Conservation (phyloP, 1,140 invertebrate genomes). For the Micrasema minimum region DNA sequence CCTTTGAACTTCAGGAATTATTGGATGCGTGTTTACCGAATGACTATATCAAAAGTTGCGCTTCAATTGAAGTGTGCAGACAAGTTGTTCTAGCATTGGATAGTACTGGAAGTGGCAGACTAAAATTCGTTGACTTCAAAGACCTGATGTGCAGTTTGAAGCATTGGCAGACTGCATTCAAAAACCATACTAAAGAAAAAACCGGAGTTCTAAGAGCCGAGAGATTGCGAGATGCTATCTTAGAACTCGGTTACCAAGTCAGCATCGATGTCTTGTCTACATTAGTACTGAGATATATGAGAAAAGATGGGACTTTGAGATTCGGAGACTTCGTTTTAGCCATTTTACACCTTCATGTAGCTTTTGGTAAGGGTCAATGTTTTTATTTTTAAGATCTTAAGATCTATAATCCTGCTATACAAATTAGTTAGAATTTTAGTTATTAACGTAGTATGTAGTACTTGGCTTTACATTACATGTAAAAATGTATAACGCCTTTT, state of each 20-base stretch:
- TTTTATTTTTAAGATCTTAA: too few species aligned
- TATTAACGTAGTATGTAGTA: not conserved
- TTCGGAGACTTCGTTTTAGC: constrained; percentile 94
- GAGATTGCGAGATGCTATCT: constrained; percentile 82
- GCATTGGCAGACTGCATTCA: constrained; percentile 91
- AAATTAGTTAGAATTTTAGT: not conserved
- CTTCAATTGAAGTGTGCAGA: constrained; percentile 90
- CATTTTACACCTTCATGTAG: constrained; percentile 87
- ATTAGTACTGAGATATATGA: constrained; percentile 87
- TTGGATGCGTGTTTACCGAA: constrained; percentile 92
- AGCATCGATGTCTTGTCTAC: constrained; percentile 85
- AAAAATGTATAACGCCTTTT: too few species aligned
- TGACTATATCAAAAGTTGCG: constrained; percentile 95
- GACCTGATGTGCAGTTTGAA: constrained; percentile 93
- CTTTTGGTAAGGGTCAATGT: constrained; percentile 87
- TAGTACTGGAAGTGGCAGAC: constrained; percentile 80
- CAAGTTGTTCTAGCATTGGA: constrained; percentile 90
- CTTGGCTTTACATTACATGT: too few species aligned
- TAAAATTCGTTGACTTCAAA: constrained; percentile 89
- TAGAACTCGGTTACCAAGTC: constrained; percentile 89
- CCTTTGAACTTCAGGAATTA: constrained; percentile 91
- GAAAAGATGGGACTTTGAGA: constrained; percentile 91
- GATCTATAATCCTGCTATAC: too few species aligned
- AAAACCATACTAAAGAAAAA: constrained; percentile 90
- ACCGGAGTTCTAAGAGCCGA: constrained; percentile 91